phyloP scores from a whole-genome alignment of 2,888 invertebrate species.

The Patella depressa region DNA sequence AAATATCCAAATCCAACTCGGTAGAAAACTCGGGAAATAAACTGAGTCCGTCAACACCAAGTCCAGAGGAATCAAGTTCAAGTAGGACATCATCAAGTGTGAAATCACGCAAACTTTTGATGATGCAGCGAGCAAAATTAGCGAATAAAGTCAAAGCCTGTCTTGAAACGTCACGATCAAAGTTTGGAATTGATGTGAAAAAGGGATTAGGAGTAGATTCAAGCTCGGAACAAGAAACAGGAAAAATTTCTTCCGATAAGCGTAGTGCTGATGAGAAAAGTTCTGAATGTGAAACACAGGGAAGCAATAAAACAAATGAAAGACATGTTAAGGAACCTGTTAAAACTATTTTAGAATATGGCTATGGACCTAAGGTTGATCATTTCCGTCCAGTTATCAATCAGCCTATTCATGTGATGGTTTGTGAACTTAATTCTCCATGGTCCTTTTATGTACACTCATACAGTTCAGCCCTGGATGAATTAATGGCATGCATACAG shows the following conservation, averaged over 20 bases:
- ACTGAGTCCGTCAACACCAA: neutral
- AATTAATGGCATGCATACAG: slow-evolving; percentile 48
- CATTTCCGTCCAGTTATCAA: slow-evolving; percentile 24
- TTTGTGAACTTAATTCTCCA: slow-evolving; percentile 49
- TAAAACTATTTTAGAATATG: neutral
- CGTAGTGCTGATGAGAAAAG: neutral
- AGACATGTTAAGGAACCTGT: neutral
- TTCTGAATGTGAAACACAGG: neutral
- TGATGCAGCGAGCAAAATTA: neutral
- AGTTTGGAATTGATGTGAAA: neutral
- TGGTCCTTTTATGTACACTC: slow-evolving; percentile 57
- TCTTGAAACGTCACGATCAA: neutral
- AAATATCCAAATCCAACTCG: neutral
- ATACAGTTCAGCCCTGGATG: slow-evolving; percentile 35
- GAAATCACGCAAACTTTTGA: neutral
- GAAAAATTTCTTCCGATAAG: neutral
- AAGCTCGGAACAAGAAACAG: neutral
- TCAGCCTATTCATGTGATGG: slow-evolving; percentile 39
- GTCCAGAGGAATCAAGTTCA: neutral
- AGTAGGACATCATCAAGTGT: neutral
- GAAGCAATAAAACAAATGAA: neutral
- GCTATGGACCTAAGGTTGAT: neutral
- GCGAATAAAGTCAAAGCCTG: neutral
- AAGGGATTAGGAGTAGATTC: neutral
- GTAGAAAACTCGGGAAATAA: neutral